These are phyloP conservation scores for Ammospiza caudacuta DNA, from an alignment of 2,113 vertebrate species.

Conservation along the genomic window DNA sequence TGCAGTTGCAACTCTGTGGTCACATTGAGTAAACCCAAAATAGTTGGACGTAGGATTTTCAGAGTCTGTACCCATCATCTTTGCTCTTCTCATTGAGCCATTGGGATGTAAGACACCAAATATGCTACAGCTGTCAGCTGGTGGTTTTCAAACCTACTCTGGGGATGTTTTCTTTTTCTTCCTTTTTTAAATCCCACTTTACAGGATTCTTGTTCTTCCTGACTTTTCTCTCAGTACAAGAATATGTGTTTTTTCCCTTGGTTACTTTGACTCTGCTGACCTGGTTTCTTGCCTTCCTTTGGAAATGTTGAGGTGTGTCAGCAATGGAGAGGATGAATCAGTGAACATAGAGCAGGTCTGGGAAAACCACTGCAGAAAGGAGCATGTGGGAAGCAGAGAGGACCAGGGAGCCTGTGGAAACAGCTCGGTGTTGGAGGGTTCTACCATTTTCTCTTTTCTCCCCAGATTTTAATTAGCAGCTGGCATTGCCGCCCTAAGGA, in stretches of 20 bases:
- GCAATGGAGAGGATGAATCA: constrained; percentile 46
- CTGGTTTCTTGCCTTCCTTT: constrained; percentile 39
- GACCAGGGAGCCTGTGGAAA: neutral
- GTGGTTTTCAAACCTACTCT: neutral
- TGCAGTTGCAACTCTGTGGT: neutral
- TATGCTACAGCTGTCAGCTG: neutral
- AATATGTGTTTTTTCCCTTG: constrained; percentile 4
- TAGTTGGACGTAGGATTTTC: neutral
- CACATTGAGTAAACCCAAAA: neutral
- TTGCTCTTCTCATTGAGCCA: neutral
- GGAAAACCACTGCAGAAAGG: neutral
- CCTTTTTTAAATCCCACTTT: neutral
- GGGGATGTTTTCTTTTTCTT: neutral
- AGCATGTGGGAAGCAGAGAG: neutral
- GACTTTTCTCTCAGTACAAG: neutral
- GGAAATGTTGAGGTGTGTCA: neutral
- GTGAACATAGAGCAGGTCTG: neutral
- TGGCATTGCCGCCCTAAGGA: neutral
- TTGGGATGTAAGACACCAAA: neutral
- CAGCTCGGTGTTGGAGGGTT: fast-evolving
- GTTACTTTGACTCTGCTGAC: constrained; percentile 55
- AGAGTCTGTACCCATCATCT: neutral
- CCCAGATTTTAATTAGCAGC: neutral
- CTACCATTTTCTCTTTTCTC: neutral
- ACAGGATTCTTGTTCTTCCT: neutral